A percentile compares a stretch with the other conserved stretches of the same genome.
These are phyloP conservation scores for Rutpela maculata DNA, from an alignment of 2,888 invertebrate species.

Conservation along the genomic window DNA sequence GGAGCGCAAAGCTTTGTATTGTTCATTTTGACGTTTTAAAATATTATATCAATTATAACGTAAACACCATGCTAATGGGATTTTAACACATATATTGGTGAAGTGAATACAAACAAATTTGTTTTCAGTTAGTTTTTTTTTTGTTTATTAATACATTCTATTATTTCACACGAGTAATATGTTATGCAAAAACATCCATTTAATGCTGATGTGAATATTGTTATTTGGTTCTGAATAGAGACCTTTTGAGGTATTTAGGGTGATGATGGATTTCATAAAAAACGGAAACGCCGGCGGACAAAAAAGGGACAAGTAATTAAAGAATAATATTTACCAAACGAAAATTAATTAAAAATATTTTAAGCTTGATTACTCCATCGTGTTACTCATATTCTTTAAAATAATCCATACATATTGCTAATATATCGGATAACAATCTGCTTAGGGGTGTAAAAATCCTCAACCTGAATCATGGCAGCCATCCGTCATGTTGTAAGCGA, in stretches of 20 bases:
- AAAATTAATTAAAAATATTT: slow-evolving; percentile 15
- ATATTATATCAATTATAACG: slow-evolving; percentile 30
- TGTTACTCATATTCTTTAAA: slow-evolving; percentile 2
- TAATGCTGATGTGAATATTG: background rate
- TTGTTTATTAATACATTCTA: slow-evolving; percentile 12
- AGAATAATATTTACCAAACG: slow-evolving; percentile 16
- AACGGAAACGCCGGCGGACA: background rate
- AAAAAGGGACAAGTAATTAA: slow-evolving; percentile 11
- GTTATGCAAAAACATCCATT: background rate
- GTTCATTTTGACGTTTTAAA: slow-evolving; percentile 33
- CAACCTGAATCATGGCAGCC: too few relatives aligned
- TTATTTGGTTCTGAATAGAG: background rate
- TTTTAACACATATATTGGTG: slow-evolving; percentile 25
- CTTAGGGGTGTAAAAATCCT: too few relatives aligned
- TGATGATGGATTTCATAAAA: background rate
- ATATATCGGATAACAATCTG: background rate
- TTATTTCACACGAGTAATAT: background rate
- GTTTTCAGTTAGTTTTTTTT: background rate
- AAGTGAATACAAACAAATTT: slow-evolving; percentile 20
- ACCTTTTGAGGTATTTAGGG: background rate
- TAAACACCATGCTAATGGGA: slow-evolving; percentile 27
- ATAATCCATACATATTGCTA: background rate
- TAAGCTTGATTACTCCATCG: background rate
- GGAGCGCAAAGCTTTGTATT: slow-evolving; percentile 8
- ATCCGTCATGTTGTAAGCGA: too few relatives aligned